Base-by-base conservation (phyloP, 1,140 invertebrate species). In the Macrobrachium nipponense region DNA sequence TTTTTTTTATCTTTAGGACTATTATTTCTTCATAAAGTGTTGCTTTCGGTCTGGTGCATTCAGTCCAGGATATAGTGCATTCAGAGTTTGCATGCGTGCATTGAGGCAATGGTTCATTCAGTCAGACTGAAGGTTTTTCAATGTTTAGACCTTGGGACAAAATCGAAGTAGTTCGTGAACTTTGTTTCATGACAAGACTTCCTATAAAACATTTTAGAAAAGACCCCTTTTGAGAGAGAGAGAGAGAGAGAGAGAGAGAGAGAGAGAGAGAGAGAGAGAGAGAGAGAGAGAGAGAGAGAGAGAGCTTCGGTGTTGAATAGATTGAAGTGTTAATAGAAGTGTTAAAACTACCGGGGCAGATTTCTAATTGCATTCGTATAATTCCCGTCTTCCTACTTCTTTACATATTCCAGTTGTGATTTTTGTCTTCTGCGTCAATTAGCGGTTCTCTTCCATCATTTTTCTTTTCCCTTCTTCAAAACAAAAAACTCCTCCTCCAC, bases 161-260 rank as follows among this genome's bases (percentile, higher is more conserved):
- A 10, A 10, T 2, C 51, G 0, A n/a, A n/a, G 51, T 51, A 10
- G 8, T 51, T 8, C 8, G 8, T 12, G 12, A 51, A 7, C 0
- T 8, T 0, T 51, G 51, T 51, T 51, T 51, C 51, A 8, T 51
- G 3, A 51, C 44, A 51, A 36, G 27, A 51, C 51, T 3, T 12
- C 8, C 8, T 51, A 0, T 5, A 51, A 51, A 12, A 10, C 3
- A 0, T 51, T 51, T 36, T 4, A 36, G 27, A 36, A 36, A 36
- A 36, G 27, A 12, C 15, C 6, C 7, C 70, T 17, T 43, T 43
- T 5, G 44, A 75, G 72, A 51, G 72, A 43, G 72, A 36, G 72
- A 75, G n/a, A 78, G 76, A 61, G 76, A 61, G 76, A 78, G 76
- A 78, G 76, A 61, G 76, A 78, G 76, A 61, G 76, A 61, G 76